Evolutionary conservation across 2,113 vertebrate species (phyloP).

Genomic region (Phycodurus eques): DNA sequence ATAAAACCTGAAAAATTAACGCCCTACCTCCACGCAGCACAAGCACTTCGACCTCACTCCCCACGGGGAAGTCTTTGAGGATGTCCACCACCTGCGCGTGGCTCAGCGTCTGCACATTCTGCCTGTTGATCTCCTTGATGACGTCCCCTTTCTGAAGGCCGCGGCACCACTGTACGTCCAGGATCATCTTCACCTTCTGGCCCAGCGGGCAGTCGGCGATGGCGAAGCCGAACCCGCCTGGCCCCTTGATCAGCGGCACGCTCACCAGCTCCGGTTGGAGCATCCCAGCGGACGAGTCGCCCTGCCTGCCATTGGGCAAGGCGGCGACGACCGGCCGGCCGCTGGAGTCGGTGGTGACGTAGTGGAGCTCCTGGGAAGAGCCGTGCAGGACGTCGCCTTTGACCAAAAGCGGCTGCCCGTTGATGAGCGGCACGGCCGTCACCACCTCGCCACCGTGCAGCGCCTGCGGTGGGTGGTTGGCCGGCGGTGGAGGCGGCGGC

Average conservation of each 20-base stretch:
- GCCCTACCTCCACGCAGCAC: slow-evolving; percentile 72
- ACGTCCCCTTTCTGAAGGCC: slow-evolving; percentile 95
- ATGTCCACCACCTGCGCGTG: slow-evolving; percentile 97
- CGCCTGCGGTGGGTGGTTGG: slow-evolving; percentile 41
- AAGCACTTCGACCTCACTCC: slow-evolving; percentile 90
- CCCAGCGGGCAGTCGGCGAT: slow-evolving; percentile 94
- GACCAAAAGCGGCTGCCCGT: slow-evolving; percentile 75
- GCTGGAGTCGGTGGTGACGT: slow-evolving; percentile 78
- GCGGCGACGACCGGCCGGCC: slow-evolving; percentile 73
- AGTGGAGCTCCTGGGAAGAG: slow-evolving; percentile 80
- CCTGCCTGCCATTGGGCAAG: slow-evolving; percentile 76
- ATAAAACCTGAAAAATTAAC: neutral
- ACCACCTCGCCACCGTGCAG: slow-evolving; percentile 67
- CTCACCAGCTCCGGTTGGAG: slow-evolving; percentile 86
- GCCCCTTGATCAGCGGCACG: slow-evolving; percentile 59
- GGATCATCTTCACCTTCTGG: slow-evolving; percentile 98
- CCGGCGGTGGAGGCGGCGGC: slow-evolving; percentile 58
- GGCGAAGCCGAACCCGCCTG: slow-evolving; percentile 94
- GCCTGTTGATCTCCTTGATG: slow-evolving; percentile 94
- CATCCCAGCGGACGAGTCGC: slow-evolving; percentile 70
- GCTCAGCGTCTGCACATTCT: slow-evolving; percentile 92
- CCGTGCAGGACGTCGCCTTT: slow-evolving; percentile 70
- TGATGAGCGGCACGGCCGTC: slow-evolving; percentile 78
- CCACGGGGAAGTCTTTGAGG: slow-evolving; percentile 91
- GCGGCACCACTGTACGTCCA: slow-evolving; percentile 96